Evolutionary conservation across 2,113 vertebrate genomes (phyloP), one percentile per base, ranked within the genome.

Genomic region (Dasyurus viverrinus): DNA sequence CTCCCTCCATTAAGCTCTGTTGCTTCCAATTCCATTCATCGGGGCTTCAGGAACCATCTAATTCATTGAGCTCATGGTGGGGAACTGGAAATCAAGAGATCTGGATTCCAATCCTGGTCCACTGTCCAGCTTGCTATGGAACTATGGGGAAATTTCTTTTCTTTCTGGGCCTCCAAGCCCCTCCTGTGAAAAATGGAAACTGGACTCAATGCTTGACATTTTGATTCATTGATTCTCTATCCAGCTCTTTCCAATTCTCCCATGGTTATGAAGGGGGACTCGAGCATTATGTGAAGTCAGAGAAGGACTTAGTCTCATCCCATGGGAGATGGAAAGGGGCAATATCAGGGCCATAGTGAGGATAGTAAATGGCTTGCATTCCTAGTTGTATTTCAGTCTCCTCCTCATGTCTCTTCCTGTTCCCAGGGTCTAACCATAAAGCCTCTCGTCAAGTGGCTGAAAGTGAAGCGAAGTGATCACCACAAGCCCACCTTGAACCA

Each of bases 401-500:
- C 14, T 42, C 92, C 92, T 95, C 95, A 95, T 98, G 36, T 94
- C 95, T 96, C 92, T 97, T 95, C 89, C 68, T 11, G 0, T 98
- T 93, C 89, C 0, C 95, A 99, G 99, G 99, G 99, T 96, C 98
- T 99, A 98, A 99, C 99, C 97, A 99, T 99, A 98, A 99, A 99
- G 96, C 99, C 99, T 10, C 98, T 99, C 93, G 99, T 99, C 60
- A 99, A 99, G 0, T 99, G 99, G 99, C 98, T 99, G 96, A 99
- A 99, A 98, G 99, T 99, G 96, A 99, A 99, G 96, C 99, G 99
- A 47, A 99, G 99, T 46, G 99, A 99, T 90, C 99, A 99, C 98
- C 99, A 99, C 97, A 99, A 99, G 96, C 99, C 99, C 25, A 99
- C 99, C 0, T 98, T 99, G 98, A 99, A 99, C 0, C 99, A 99